Conservation (phyloP, 2,888 invertebrate species). For the Clunio marinus region DNA sequence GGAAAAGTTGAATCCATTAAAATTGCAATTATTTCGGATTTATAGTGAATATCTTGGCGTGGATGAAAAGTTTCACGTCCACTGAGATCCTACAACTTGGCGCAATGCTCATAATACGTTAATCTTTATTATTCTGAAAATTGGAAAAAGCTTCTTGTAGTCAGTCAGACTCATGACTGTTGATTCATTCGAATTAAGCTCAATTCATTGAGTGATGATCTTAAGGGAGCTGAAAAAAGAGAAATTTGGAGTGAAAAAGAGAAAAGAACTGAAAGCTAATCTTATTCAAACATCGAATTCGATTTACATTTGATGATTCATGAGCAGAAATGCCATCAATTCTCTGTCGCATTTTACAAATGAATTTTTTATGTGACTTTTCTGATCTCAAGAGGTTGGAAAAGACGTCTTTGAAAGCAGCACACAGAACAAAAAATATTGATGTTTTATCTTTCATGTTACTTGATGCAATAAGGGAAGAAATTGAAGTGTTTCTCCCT, state of each 20-base stretch:
- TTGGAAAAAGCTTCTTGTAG: not conserved
- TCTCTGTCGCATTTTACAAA: constrained; percentile 38
- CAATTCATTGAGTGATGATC: not conserved
- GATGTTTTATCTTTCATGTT: constrained; percentile 39
- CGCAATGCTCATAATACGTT: no score
- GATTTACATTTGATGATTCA: constrained; percentile 35
- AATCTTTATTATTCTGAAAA: no score
- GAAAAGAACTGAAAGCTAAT: constrained; percentile 19
- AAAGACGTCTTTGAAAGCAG: not conserved
- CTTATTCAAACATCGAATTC: constrained; percentile 25
- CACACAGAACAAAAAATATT: constrained; percentile 17
- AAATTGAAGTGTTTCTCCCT: no score
- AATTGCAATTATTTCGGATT: not conserved
- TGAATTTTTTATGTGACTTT: constrained; percentile 34
- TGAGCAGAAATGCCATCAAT: constrained; percentile 36
- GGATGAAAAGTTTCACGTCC: not conserved
- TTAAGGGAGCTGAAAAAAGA: not conserved
- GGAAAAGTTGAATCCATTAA: not conserved
- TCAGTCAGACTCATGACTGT: constrained; percentile 1
- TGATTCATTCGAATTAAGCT: not conserved
- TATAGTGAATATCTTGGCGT: not conserved
- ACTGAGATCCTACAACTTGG: not conserved
- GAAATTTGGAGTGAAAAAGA: not conserved
- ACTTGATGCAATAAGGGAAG: constrained; percentile 30
- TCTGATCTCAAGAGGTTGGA: constrained; percentile 4